Conservation (phyloP, 2,888 invertebrate genomes). For the Eudasyphora cyanicolor region DNA sequence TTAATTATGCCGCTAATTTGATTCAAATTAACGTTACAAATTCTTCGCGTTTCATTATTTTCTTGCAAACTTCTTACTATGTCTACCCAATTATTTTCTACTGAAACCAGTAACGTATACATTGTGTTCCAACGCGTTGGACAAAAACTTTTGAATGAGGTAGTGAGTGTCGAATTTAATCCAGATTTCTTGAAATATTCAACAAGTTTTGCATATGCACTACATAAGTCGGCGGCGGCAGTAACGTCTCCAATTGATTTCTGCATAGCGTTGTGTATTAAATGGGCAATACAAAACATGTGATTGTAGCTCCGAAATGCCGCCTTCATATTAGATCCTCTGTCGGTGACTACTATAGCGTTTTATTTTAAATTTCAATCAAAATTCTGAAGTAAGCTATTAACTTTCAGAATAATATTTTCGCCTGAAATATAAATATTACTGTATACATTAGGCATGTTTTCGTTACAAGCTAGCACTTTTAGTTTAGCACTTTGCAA, state of each 20-base stretch:
- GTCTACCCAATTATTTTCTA: conserved; percentile 48
- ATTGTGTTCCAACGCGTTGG: conserved; percentile 59
- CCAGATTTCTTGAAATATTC: too few species aligned
- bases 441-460: too few species aligned
- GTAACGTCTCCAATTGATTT: conserved; percentile 50
- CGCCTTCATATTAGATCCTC: too few species aligned
- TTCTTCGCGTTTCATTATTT: conserved; percentile 42
- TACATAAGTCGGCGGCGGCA: conserved; percentile 40
- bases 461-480: too few species aligned
- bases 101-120: too few species aligned
- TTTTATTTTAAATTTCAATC: conserved; percentile 41
- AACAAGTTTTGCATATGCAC: conserved; percentile 31
- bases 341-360: conserved; percentile 55
- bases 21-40: conserved; percentile 45
- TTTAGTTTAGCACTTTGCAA: too few species aligned
- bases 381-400: conserved; percentile 46
- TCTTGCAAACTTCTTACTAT: conserved; percentile 38
- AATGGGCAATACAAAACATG: conserved; percentile 56
- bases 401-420: conserved; percentile 46
- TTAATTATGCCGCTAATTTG: conserved; percentile 42
- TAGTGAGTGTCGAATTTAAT: conserved; percentile 25
- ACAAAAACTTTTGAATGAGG: conserved; percentile 40
- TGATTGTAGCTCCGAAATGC: conserved; percentile 49
- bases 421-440: conserved; percentile 54
- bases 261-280: conserved; percentile 52